phyloP scores from a whole-genome alignment of 2,113 vertebrate species.

The Siniperca chuatsi region DNA sequence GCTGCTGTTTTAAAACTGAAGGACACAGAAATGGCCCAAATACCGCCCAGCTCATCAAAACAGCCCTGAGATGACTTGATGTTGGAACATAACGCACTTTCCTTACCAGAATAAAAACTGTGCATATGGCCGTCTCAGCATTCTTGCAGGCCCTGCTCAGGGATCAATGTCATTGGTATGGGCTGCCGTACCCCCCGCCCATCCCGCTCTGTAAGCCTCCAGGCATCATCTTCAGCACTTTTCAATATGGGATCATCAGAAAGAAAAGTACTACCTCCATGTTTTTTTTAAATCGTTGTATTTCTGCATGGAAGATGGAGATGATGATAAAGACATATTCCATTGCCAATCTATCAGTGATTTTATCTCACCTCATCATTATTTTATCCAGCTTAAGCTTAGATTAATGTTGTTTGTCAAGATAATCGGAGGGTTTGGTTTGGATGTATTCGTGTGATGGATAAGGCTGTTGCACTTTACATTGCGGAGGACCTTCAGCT shows the following conservation, averaged over 20 bases:
- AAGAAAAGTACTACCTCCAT: constrained; percentile 42
- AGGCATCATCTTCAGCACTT: constrained; percentile 70
- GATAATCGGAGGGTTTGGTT: constrained; percentile 37
- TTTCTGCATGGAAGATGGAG: constrained; percentile 34
- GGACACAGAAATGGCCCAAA: constrained; percentile 66
- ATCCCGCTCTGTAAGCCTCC: constrained; percentile 38
- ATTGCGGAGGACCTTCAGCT: constrained; percentile 48
- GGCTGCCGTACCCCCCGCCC: not conserved
- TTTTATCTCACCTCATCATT: constrained; percentile 53
- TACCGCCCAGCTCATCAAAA: constrained; percentile 70
- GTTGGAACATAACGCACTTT: constrained; percentile 48
- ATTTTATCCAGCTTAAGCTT: constrained; percentile 31
- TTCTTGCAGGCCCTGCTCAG: constrained; percentile 32
- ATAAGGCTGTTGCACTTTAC: constrained; percentile 19
- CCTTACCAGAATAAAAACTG: constrained; percentile 46
- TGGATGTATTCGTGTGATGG: constrained; percentile 26
- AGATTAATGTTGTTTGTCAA: constrained; percentile 42
- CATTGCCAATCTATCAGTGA: constrained; percentile 6
- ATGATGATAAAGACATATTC: constrained; percentile 26
- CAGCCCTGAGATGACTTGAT: constrained; percentile 44
- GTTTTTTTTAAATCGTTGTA: constrained; percentile 30
- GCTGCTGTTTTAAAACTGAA: constrained; percentile 49
- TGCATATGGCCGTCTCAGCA: constrained; percentile 68
- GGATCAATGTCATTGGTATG: constrained; percentile 74
- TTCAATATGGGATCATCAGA: constrained; percentile 56